Evolutionary conservation across 2,797 vertebrate species (phyloP), one percentile per base, ranked within the genome.

Genomic region (Gallinago stenura): DNA sequence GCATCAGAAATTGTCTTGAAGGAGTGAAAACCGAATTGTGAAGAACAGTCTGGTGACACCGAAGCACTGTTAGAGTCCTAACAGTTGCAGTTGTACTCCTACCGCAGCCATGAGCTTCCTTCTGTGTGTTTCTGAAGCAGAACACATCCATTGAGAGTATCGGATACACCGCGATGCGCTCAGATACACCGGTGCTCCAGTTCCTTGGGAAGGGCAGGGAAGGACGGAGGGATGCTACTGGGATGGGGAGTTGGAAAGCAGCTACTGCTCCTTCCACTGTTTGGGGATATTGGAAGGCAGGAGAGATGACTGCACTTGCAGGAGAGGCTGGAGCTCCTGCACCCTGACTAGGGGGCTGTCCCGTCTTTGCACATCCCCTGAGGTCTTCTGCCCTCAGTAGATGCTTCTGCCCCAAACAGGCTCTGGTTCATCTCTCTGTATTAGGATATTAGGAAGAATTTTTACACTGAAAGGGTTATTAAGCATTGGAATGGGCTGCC

Each of bases 1-100:
- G 26, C 90, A 89, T 95, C 96, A 96, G 94, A 94, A 94, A 37
- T 65, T 45, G 77, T 91, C 94, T 97, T 96, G 92, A 91, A 97
- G 96, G 92, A 93, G 83, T 77, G 30, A 95, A 95, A 93, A 94
- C 76, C 33, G 31, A 96, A 93, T 96, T 89, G 66, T 15, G 11
- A 90, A 94, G 87, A 95, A 84, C 94, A 97, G 87, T 61, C 79
- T 48, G 89, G 87, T 96, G 97, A 95, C 75, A 37, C 79, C 66
- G 78, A 91, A 65, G 94, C 17, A 1, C 62, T 51, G 61, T 95
- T 95, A 87, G 94, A 71, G 37, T 39, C 37, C 37, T 39, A 39
- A 39, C 37, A 39, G 37, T 39, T 39, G 37, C 92, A 93, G 95
- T 95, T 88, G 92, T 91, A 77, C 92, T 96, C 84, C 76, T 96